Percentiles rank a stretch among this genome's conserved stretches.
phyloP scores from a whole-genome alignment of 2,888 invertebrate genomes.

The Agrilus mali region DNA sequence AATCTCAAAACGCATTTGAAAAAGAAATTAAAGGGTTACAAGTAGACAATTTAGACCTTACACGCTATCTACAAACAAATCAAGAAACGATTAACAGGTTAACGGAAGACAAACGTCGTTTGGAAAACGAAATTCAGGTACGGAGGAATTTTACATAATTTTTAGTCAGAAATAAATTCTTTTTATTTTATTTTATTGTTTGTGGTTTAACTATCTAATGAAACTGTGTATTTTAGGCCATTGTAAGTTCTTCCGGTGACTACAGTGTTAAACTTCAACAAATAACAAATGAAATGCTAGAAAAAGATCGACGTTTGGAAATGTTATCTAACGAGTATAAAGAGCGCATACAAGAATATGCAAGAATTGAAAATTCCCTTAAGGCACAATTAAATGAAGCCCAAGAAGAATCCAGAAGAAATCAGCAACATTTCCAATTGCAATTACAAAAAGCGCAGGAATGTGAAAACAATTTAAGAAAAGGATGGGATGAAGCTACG shows the following conservation, averaged over 20 bases:
- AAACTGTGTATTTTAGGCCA: conserved; percentile 1
- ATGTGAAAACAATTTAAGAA: conserved; percentile 16
- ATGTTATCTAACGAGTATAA: conserved; percentile 17
- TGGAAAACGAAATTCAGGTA: conserved; percentile 41
- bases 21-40: conserved; percentile 35
- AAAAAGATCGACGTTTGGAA: conserved; percentile 20
- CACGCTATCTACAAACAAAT: conserved; percentile 41
- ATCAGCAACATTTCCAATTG: conserved; percentile 12
- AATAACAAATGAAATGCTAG: conserved; percentile 18
- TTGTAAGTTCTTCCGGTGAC: conserved; percentile 21
- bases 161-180: neutral
- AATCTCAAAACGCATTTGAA: conserved; percentile 9
- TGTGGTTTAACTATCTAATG: no score
- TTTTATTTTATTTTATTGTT: conserved; percentile 1
- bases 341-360: conserved; percentile 20
- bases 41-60: conserved; percentile 43
- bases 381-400: conserved; percentile 15
- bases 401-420: conserved; percentile 16
- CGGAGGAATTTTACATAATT: neutral
- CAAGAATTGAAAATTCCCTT: conserved; percentile 16
- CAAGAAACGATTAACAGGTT: conserved; percentile 40
- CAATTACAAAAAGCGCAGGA: conserved; percentile 17
- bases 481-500: conserved; percentile 7
- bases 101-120: conserved; percentile 39
- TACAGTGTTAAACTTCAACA: conserved; percentile 20